phyloP scores from a whole-genome alignment of 2,797 vertebrate species.

The Lagocephalus sceleratus region DNA sequence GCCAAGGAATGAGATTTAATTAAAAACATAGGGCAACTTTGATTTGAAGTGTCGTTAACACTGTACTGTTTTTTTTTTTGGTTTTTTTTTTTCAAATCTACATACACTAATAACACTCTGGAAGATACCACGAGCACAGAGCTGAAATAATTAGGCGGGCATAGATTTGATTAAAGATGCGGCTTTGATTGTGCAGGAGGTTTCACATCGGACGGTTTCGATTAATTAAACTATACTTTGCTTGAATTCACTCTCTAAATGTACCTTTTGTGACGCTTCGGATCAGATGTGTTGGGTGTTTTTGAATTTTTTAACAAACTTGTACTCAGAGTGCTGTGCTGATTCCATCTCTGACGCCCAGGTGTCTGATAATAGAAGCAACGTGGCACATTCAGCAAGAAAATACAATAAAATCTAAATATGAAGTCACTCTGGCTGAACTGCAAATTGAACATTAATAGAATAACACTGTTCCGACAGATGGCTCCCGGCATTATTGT shows the following conservation, averaged over 20 bases:
- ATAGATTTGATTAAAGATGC: conserved; percentile 50
- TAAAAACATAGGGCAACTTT: conserved; percentile 37
- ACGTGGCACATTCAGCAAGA: conserved; percentile 64
- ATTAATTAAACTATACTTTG: conserved; percentile 69
- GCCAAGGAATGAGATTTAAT: conserved; percentile 17
- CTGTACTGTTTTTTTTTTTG: conserved; percentile 7
- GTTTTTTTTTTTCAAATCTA: conserved; percentile 16
- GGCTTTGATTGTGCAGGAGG: conserved; percentile 43
- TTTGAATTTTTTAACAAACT: conserved; percentile 64
- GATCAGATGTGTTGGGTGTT: conserved; percentile 44
- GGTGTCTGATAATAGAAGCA: conserved; percentile 69
- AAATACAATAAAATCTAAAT: conserved; percentile 79
- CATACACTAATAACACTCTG: too few relatives aligned
- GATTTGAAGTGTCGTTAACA: conserved; percentile 31
- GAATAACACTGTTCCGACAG: conserved; percentile 76
- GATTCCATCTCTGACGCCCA: conserved; percentile 66
- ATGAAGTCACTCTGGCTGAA: conserved; percentile 78
- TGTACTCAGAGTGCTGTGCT: conserved; percentile 54
- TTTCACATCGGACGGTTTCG: conserved; percentile 56
- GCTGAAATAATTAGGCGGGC: conserved; percentile 34
- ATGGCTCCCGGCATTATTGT: conserved; percentile 74
- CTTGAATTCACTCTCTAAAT: conserved; percentile 69
- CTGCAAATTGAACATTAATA: conserved; percentile 76
- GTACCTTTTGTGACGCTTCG: conserved; percentile 60
- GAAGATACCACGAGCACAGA: conserved; percentile 10